Evolutionary conservation across 2,113 vertebrate species (phyloP).

Genomic region (Seriola aureovittata): DNA sequence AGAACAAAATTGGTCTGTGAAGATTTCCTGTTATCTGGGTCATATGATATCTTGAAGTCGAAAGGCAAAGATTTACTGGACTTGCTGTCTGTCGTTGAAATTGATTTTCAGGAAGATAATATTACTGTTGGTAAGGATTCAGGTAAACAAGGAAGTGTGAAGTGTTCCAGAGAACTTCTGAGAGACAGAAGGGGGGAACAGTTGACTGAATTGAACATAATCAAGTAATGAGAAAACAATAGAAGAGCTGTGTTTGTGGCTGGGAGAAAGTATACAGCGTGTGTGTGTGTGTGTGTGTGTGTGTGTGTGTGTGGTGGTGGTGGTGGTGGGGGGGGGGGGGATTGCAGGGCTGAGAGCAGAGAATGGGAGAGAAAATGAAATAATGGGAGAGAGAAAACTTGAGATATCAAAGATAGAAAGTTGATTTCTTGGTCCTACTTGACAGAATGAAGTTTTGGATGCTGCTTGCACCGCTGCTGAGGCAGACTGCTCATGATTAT

Average conservation of each 20-base stretch:
- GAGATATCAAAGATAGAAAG: slow-evolving; percentile 48
- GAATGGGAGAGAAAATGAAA: slow-evolving; percentile 41
- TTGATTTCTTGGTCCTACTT: slow-evolving; percentile 53
- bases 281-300: slow-evolving; percentile 20
- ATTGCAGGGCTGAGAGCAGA: slow-evolving; percentile 4
- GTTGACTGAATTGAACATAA: slow-evolving; percentile 49
- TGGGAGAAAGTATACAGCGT: neutral
- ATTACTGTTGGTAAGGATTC: slow-evolving; percentile 25
- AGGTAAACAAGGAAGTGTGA: slow-evolving; percentile 25
- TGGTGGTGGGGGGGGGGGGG: neutral
- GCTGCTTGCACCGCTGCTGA: slow-evolving; percentile 31
- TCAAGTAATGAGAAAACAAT: slow-evolving; percentile 56
- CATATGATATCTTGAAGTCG: slow-evolving; percentile 3
- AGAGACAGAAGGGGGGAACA: slow-evolving; percentile 32
- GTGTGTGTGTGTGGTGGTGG: slow-evolving; percentile 26
- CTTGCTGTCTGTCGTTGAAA: slow-evolving; percentile 29
- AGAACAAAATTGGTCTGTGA: neutral
- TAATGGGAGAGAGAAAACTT: slow-evolving; percentile 48
- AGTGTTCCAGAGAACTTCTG: slow-evolving; percentile 32
- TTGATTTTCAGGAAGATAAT: neutral
- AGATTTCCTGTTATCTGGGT: slow-evolving; percentile 3
- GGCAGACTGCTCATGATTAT: slow-evolving; percentile 46
- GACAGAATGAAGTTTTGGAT: slow-evolving; percentile 54
- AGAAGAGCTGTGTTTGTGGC: slow-evolving; percentile 24
- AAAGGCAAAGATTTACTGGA: neutral